Percentiles rank a stretch among this genome's conserved stretches.
Conservation (phyloP, 2,888 invertebrate genomes). For the Gandaritis pyraliata region DNA sequence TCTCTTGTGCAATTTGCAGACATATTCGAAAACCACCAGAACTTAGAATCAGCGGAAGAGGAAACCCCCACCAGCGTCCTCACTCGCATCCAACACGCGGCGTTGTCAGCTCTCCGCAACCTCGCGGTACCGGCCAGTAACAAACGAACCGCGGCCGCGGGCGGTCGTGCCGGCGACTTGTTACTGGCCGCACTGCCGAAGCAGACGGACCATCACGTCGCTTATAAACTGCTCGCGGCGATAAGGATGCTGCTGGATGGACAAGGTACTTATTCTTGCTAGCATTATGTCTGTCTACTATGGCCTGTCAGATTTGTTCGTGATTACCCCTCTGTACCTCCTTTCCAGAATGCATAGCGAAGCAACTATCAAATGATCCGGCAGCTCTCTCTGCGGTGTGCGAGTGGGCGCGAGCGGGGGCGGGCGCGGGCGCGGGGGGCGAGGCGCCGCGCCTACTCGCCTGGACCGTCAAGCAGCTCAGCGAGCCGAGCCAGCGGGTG, state of each 20-base stretch:
- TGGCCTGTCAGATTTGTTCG: no score
- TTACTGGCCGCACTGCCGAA: constrained; percentile 89
- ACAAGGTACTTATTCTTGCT: constrained; percentile 81
- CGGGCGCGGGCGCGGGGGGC: constrained; percentile 93
- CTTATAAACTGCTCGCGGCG: constrained; percentile 94
- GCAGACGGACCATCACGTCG: constrained; percentile 90
- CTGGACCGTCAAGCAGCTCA: constrained; percentile 77
- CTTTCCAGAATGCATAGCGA: constrained; percentile 87
- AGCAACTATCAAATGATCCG: constrained; percentile 81
- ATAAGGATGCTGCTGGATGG: constrained; percentile 94
- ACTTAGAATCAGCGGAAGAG: constrained; percentile 47
- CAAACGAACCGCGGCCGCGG: constrained; percentile 88
- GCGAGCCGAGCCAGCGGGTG: constrained; percentile 15
- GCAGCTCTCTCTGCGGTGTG: constrained; percentile 86
- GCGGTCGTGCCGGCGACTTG: constrained; percentile 80
- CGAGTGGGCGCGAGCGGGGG: constrained; percentile 91
- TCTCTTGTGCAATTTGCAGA: constrained; percentile 49
- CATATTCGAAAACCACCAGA: constrained; percentile 67
- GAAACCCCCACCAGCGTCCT: constrained; percentile 47
- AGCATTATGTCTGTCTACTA: no score
- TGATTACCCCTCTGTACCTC: no score
- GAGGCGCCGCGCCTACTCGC: constrained; percentile 91
- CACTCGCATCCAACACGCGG: constrained; percentile 87
- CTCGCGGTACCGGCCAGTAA: constrained; percentile 89
- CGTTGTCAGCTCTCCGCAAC: constrained; percentile 91